A percentile compares a stretch with the other conserved stretches of the same genome.
These are phyloP conservation scores for Eucidaris tribuloides DNA, from an alignment of 35 echinoderm and acorn worm genomes.

Conservation along the genomic window DNA sequence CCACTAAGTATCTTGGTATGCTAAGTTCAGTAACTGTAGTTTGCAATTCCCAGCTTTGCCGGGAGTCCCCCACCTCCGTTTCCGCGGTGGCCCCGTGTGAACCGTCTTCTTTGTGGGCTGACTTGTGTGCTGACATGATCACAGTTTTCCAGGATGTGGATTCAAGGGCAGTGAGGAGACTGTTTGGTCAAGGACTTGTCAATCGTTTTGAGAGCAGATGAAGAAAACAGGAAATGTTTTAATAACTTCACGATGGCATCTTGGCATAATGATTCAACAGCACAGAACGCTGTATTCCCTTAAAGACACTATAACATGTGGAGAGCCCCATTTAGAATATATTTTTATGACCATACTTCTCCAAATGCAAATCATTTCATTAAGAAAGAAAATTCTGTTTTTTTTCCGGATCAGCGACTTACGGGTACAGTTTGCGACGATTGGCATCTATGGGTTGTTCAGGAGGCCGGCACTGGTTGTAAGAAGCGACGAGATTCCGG, in stretches of 20 bases:
- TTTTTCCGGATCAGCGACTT: conserved; percentile 33
- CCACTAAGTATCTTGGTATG: conserved; percentile 57
- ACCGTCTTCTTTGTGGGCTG: too few relatives aligned
- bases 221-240: background rate
- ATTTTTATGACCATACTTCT: background rate
- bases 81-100: background rate
- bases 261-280: background rate
- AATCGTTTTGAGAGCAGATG: background rate
- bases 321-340: background rate
- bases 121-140: conserved; percentile 36
- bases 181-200: conserved; percentile 67
- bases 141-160: conserved; percentile 27
- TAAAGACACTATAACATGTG: background rate
- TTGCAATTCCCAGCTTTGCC: background rate
- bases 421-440: conserved; percentile 53
- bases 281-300: too few relatives aligned
- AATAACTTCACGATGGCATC: too few relatives aligned
- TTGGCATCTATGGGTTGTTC: conserved; percentile 32
- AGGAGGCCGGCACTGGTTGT: conserved; percentile 36
- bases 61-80: background rate
- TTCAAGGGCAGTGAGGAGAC: conserved; percentile 56
- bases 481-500: conserved; percentile 60
- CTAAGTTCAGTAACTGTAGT: conserved; percentile 30
- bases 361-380: background rate
- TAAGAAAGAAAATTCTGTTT: background rate